Conservation (phyloP, 53 echinoderm and acorn worm genomes). For the Crossaster papposus region DNA sequence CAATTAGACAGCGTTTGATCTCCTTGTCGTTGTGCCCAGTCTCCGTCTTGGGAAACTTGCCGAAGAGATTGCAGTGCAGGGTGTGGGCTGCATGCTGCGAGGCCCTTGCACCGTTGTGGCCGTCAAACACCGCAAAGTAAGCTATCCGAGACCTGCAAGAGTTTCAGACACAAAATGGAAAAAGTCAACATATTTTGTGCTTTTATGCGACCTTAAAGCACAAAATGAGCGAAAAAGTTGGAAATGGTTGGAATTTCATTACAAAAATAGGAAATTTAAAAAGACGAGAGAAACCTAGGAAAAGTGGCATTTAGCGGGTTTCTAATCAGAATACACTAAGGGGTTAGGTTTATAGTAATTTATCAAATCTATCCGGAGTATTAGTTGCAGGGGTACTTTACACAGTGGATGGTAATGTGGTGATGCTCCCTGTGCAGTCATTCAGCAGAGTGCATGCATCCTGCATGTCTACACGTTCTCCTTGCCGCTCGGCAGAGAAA, state of each 20-base stretch:
- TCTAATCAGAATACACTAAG: too few relatives aligned
- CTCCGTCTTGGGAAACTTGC: constrained; percentile 77
- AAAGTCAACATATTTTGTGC: too few relatives aligned
- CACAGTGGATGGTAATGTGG: constrained; percentile 74
- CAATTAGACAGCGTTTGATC: constrained; percentile 88
- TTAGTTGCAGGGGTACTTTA: constrained; percentile 16
- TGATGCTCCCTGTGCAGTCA: constrained; percentile 77
- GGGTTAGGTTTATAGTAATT: too few relatives aligned
- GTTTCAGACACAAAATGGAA: too few relatives aligned
- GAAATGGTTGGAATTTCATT: too few relatives aligned
- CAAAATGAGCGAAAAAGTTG: too few relatives aligned
- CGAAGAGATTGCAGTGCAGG: constrained; percentile 75
- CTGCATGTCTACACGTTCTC: constrained; percentile 95
- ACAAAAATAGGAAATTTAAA: too few relatives aligned
- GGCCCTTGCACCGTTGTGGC: constrained; percentile 85
- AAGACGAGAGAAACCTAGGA: too few relatives aligned
- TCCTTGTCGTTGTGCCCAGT: constrained; percentile 80
- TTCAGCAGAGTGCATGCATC: constrained; percentile 90
- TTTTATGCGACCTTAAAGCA: too few relatives aligned
- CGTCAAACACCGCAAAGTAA: constrained; percentile 95
- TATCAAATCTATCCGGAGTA: too few relatives aligned
- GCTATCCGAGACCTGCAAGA: constrained; percentile 76
- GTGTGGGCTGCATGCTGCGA: constrained; percentile 76
- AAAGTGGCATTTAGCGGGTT: too few relatives aligned
- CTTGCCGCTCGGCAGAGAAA: constrained; percentile 83